A percentile compares a stretch with the other conserved stretches of the same genome.
phyloP scores from a whole-genome alignment of 2,113 vertebrate species.

The Phylloscopus trochilus region DNA sequence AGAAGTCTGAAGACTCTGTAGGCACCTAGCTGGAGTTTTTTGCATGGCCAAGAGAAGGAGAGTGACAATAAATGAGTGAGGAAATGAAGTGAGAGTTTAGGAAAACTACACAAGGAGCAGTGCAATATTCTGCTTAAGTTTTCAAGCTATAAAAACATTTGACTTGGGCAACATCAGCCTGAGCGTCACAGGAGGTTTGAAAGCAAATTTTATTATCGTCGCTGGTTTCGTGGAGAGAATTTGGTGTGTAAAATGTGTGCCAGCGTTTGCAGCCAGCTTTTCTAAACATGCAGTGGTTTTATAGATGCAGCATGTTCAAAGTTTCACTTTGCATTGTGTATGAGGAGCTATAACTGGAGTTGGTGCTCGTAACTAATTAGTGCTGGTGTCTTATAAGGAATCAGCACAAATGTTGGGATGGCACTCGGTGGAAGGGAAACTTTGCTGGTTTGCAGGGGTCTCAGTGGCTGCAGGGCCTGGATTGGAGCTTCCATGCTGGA shows the following conservation, averaged over 20 bases:
- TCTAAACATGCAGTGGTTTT: not conserved
- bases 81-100: not conserved
- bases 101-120: not conserved
- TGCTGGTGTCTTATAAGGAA: rapidly evolving
- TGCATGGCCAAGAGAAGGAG: not conserved
- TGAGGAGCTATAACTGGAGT: not conserved
- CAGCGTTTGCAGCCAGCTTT: rapidly evolving
- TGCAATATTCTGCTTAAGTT: not conserved
- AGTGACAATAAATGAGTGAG: not conserved
- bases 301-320: too few species aligned
- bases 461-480: not conserved
- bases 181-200: rapidly evolving
- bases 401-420: rapidly evolving
- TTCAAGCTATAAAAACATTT: not conserved
- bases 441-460: not conserved
- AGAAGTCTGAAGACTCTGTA: not conserved
- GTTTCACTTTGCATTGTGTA: not conserved
- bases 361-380: not conserved
- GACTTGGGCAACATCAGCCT: not conserved
- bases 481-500: not conserved
- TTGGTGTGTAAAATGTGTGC: not conserved
- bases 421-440: not conserved
- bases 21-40: not conserved
- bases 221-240: not conserved
- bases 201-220: not conserved